Evolutionary conservation across 2,888 invertebrate species (phyloP).

Genomic region (Sinopyrophorus schimmeli): DNA sequence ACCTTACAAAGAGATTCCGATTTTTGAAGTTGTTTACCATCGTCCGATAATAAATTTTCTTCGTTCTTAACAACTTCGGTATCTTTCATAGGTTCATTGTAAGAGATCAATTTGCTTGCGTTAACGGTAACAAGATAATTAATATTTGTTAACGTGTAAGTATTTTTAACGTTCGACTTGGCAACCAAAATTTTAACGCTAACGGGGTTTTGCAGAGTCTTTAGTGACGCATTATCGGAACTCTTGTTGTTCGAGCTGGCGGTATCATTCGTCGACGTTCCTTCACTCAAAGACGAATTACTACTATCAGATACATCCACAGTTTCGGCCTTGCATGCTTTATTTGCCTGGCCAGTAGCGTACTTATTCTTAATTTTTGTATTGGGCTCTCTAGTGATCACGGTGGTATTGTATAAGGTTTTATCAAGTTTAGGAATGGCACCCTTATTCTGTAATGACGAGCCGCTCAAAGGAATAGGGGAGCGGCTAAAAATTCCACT

Average conservation of each 20-base stretch:
- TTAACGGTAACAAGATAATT: constrained; percentile 8
- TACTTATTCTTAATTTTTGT: constrained; percentile 17
- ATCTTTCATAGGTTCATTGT: neutral
- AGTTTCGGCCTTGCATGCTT: constrained; percentile 5
- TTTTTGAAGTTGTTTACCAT: constrained; percentile 18
- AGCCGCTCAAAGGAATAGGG: constrained; percentile 57
- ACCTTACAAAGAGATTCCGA: constrained; percentile 33
- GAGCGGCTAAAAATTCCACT: constrained; percentile 62
- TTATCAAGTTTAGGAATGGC: constrained; percentile 45
- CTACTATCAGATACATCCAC: neutral
- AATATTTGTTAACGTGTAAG: constrained; percentile 12
- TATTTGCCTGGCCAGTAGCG: constrained; percentile 6
- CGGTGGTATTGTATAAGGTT: constrained; percentile 42
- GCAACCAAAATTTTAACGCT: constrained; percentile 17
- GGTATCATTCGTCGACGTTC: constrained; percentile 13
- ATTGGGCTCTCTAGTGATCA: constrained; percentile 43
- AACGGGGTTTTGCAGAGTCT: too few species aligned
- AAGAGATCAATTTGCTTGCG: constrained; percentile 2
- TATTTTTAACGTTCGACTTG: constrained; percentile 12
- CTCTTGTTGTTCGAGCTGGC: constrained; percentile 1
- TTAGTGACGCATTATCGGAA: too few species aligned
- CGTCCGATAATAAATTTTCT: constrained; percentile 8
- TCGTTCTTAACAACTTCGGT: constrained; percentile 9
- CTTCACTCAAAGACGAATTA: constrained; percentile 20
- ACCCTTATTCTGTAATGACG: constrained; percentile 46